Base-by-base conservation (phyloP, 2,797 vertebrate species). In the Sandelia bainsii region DNA sequence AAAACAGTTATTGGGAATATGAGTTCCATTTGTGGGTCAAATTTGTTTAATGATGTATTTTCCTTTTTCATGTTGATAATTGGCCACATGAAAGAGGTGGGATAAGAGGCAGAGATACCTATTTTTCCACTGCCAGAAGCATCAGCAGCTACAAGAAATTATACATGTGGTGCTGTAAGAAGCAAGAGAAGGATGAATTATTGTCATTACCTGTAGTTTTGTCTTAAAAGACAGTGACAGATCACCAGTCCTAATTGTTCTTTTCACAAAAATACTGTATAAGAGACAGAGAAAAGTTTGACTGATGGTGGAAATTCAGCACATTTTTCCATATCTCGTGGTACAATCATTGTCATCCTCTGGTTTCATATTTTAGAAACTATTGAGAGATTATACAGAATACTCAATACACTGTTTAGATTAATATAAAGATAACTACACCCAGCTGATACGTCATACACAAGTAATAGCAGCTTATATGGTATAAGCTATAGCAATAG, bases 11-110 rank as follows among this genome's bases (percentile, higher is more conserved):
- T 51, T 7, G 72, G 78, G 68, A 81, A 72, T 79, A 61, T 57
- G 51, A 66, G 37, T 60, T 67, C 48, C 65, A 81, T 78, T 78
- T 53, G 62, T 69, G 72, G 72, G 81, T 79, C 79, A 86, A 52
- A 85, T 86, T 68, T 83, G 57, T 87, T 84, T 83, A 89, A 82
- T 85, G 69, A 77, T 84, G 62, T 74, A 77, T 80, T 81, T 89
- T 77, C 63, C 45, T 73, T 79, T 77, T 81, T 83, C 65, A 72
- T 83, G 68, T 72, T 61, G 79, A 60, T 86, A 89, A 91, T 89
- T 87, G 84, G 84, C 54, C 65, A 75, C 78, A 84, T 85, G 69
- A 89, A 88, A 86, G 75, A 74, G 61, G 51, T 42, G 63, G 29
- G 54, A 71, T 60, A 62, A 81, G 62, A 81, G 68, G 62, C 57